These are phyloP conservation scores for Patiria pectinifera DNA, from an alignment of 53 echinoderm and acorn worm species.

Conservation along the genomic window DNA sequence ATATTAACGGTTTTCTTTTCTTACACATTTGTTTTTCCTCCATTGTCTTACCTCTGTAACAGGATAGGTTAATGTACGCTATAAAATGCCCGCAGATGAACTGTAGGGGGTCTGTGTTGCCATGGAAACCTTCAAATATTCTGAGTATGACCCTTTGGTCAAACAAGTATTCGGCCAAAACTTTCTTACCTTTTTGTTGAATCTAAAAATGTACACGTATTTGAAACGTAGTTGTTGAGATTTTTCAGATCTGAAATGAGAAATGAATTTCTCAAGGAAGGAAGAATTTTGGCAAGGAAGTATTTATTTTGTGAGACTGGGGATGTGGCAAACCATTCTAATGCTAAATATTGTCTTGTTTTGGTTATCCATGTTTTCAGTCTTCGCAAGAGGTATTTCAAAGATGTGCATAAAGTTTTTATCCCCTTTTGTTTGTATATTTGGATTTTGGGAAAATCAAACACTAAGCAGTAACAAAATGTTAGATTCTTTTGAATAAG, in stretches of 20 bases:
- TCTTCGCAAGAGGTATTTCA: background rate
- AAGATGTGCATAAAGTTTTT: background rate
- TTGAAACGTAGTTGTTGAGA: background rate
- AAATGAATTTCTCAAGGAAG: background rate
- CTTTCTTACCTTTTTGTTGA: background rate
- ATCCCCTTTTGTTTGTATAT: too few relatives aligned
- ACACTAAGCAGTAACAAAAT: too few relatives aligned
- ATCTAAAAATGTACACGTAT: background rate
- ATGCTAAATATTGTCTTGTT: background rate
- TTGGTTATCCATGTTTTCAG: background rate
- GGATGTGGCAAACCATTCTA: too few relatives aligned
- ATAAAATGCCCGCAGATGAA: conserved; percentile 66
- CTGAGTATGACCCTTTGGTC: conserved; percentile 54
- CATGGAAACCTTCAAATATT: conserved; percentile 39
- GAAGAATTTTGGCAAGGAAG: background rate
- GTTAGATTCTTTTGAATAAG: too few relatives aligned
- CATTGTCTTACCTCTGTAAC: conserved; percentile 45
- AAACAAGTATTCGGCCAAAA: background rate
- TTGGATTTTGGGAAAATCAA: too few relatives aligned
- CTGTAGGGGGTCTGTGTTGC: conserved; percentile 60
- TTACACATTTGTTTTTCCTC: conserved; percentile 5
- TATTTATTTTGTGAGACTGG: background rate
- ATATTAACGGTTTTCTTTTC: background rate
- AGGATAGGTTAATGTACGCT: conserved; percentile 66
- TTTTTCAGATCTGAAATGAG: background rate